Percentiles rank a stretch among this genome's conserved stretches.
These are phyloP conservation scores for Tyria jacobaeae DNA, from an alignment of 2,888 invertebrate species.

Conservation along the genomic window DNA sequence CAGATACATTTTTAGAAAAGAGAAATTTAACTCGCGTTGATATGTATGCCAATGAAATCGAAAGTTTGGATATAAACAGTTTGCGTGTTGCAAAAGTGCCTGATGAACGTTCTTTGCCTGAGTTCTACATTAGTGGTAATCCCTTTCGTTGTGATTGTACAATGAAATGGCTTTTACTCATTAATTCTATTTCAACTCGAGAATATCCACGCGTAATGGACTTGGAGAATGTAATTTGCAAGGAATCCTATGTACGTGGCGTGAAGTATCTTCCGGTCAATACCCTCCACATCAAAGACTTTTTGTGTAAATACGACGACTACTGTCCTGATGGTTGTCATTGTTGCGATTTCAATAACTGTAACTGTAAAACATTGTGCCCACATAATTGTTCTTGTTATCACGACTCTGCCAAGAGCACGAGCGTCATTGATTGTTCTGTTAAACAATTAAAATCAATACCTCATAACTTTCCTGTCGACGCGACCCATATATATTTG, in stretches of 20 bases:
- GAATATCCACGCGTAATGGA: constrained; percentile 96
- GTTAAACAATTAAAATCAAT: constrained; percentile 91
- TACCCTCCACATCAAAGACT: constrained; percentile 92
- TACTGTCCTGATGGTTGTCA: constrained; percentile 97
- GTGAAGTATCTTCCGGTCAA: constrained; percentile 92
- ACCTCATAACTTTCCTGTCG: constrained; percentile 94
- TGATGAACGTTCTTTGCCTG: constrained; percentile 91
- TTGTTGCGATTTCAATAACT: constrained; percentile 98
- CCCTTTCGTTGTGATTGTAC: constrained; percentile 97
- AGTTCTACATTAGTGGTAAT: constrained; percentile 96
- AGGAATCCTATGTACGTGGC: constrained; percentile 93
- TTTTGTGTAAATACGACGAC: constrained; percentile 95
- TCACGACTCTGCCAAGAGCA: constrained; percentile 96
- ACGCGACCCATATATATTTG: constrained; percentile 96
- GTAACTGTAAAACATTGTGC: constrained; percentile 98
- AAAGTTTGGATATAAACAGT: constrained; percentile 93
- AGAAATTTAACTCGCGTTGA: constrained; percentile 94
- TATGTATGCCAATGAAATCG: constrained; percentile 95
- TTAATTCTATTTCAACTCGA: constrained; percentile 93
- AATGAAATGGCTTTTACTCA: constrained; percentile 97
- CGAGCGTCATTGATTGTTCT: constrained; percentile 96
- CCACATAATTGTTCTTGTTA: constrained; percentile 97
- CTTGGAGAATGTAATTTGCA: constrained; percentile 94
- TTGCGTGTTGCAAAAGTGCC: constrained; percentile 91
- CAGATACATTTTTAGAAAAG: constrained; percentile 95